A percentile compares a stretch with the other conserved stretches of the same genome.
Conservation (phyloP, 92 coral and sea anemone genomes). For the Blastomussa wellsi region DNA sequence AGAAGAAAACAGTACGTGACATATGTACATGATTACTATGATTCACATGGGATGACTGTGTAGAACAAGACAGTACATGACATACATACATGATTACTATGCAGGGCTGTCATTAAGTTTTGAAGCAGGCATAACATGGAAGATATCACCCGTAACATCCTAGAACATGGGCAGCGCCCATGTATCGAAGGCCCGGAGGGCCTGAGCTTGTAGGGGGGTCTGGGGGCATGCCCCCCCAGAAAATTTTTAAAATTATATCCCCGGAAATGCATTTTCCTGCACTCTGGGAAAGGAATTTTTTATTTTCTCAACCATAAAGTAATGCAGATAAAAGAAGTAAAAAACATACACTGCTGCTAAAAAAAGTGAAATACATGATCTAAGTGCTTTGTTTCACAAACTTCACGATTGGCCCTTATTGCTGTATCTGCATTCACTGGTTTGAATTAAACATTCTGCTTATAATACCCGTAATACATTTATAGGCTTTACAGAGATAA, state of each 20-base stretch:
- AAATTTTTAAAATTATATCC: not conserved
- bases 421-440: too few relatives aligned
- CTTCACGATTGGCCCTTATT: not conserved
- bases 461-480: not conserved
- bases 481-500: not conserved
- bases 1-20: too few relatives aligned
- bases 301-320: slow-evolving; percentile 1
- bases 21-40: too few relatives aligned
- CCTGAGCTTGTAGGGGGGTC: not conserved
- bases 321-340: not conserved
- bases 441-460: slow-evolving; percentile 7
- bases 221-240: too few relatives aligned
- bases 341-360: not conserved
- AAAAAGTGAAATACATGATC: not conserved
- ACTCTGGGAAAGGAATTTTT: slow-evolving; percentile 10
- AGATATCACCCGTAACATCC: not conserved
- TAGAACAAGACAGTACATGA: too few relatives aligned
- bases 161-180: too few relatives aligned
- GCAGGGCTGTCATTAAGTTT: slow-evolving; percentile 31
- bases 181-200: not conserved
- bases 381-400: slow-evolving; percentile 11
- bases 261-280: not conserved
- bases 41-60: too few relatives aligned
- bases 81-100: too few relatives aligned
- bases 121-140: not conserved